Base-by-base conservation (phyloP, 2,888 invertebrate genomes). In the Steromphala cineraria region DNA sequence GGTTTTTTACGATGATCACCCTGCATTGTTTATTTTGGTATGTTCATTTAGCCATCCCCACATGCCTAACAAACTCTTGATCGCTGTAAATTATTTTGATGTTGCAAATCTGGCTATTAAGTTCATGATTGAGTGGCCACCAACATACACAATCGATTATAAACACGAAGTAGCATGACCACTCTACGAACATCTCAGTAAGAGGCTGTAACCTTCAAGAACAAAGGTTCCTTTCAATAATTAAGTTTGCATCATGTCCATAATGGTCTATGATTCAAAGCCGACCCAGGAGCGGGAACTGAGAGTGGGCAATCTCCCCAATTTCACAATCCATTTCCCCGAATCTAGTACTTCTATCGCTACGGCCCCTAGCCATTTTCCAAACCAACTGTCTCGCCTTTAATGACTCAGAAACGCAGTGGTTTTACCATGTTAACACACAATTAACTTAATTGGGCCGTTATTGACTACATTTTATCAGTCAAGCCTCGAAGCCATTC, bases 381-480 rank as follows among this genome's bases (percentile, higher is more conserved):
- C 40, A 19, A 46, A 71, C 40, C 62, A 40, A 71, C 71, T 71
- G 71, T 71, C 71, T 71, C 31, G 31, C n/a, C 71, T 40, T 36
- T 71, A 71, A 71, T 71, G 40, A 36, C 71, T 36, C 36, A 71
- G 71, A 36, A 71, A 71, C 71, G 31, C 71, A 40, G 36, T 36
- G 36, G 71, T 71, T 71, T 71, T 31, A 71, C 71, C 71, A 71
- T 71, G 31, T 71, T 71, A 71, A 71, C 71, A 71, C 71, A 71
- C 71, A 71, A 31, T 71, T 71, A 71, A 71, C 36, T 71, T 71
- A 71, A 71, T 71, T 71, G 71, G 71, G 71, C 36, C 28, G 71
- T 71, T 71, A 71, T 71, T 71, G 71, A 71, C 71, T 71, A 71
- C 71, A 71, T 71, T 17, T 71, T 71, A 40, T 71, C 71, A 71